These are phyloP conservation scores for Microcebus murinus DNA, from an alignment of 2,113 vertebrate species.

Conservation along the genomic window DNA sequence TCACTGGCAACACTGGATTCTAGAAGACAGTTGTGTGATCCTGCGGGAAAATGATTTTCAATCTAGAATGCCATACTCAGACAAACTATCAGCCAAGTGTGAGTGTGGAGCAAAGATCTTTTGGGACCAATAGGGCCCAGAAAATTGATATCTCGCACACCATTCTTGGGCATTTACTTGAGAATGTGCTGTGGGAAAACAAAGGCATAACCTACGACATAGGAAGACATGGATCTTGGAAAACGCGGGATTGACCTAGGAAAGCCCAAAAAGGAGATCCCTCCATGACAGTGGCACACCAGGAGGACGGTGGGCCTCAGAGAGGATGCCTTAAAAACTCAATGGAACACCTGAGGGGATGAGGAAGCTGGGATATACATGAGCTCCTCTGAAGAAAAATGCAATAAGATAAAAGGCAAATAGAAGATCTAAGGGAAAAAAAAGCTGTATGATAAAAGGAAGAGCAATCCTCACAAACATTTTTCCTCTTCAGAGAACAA, in stretches of 20 bases:
- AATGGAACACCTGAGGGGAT: background rate
- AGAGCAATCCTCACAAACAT: background rate
- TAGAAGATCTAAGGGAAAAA: background rate
- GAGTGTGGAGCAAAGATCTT: background rate
- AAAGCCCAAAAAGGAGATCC: background rate
- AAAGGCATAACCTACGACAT: background rate
- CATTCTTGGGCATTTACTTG: background rate
- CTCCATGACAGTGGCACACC: background rate
- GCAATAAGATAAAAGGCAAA: background rate
- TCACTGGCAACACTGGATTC: background rate
- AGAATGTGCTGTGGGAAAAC: background rate
- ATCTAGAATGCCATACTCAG: background rate
- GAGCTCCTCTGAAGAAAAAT: background rate
- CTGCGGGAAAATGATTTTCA: background rate
- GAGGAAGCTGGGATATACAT: background rate
- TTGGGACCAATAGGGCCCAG: background rate
- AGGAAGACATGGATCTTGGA: background rate
- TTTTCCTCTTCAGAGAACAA: constrained; percentile 4
- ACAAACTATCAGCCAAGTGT: background rate
- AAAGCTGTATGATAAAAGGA: background rate
- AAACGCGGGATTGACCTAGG: background rate
- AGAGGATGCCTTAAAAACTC: background rate
- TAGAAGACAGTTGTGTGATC: background rate
- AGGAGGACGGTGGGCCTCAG: background rate
- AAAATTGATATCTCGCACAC: background rate